Evolutionary conservation across 2,888 invertebrate genomes (phyloP).

Genomic region (Cephus rjabovi): DNA sequence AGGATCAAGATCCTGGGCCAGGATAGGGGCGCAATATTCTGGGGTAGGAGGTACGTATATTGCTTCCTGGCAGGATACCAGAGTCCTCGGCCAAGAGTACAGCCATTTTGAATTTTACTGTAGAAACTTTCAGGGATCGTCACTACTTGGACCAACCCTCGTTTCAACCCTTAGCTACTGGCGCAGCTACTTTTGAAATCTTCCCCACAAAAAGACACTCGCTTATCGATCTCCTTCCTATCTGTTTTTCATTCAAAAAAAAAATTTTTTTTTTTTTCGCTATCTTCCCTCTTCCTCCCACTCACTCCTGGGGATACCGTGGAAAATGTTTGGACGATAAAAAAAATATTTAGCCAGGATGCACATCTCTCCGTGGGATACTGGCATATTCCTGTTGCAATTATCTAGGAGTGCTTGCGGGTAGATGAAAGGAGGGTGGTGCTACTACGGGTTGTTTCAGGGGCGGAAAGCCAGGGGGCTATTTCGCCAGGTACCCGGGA

Average conservation of each 20-base stretch:
- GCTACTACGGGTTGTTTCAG: background rate
- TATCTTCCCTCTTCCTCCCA: background rate
- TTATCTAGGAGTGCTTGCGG: slow-evolving; percentile 38
- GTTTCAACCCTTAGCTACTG: background rate
- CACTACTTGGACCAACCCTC: background rate
- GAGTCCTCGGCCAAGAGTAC: background rate
- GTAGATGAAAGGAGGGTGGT: slow-evolving; percentile 30
- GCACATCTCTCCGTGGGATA: background rate
- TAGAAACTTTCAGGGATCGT: background rate
- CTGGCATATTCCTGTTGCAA: slow-evolving; percentile 36
- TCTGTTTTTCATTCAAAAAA: background rate
- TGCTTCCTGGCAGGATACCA: background rate
- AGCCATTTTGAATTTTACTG: background rate
- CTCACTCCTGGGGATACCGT: background rate
- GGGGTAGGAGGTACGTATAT: background rate
- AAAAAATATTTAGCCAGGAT: background rate
- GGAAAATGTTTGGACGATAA: background rate
- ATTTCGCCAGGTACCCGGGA: slow-evolving; percentile 3
- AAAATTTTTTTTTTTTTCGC: background rate
- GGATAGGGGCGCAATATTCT: background rate
- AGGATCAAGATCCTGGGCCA: background rate
- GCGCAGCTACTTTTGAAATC: background rate
- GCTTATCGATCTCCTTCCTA: background rate
- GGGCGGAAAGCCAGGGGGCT: slow-evolving; percentile 21
- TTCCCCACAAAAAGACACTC: background rate